Evolutionary conservation across 2,888 invertebrate species (phyloP), one percentile per base, ranked within the genome.

Genomic region (Odontocolon sp.): DNA sequence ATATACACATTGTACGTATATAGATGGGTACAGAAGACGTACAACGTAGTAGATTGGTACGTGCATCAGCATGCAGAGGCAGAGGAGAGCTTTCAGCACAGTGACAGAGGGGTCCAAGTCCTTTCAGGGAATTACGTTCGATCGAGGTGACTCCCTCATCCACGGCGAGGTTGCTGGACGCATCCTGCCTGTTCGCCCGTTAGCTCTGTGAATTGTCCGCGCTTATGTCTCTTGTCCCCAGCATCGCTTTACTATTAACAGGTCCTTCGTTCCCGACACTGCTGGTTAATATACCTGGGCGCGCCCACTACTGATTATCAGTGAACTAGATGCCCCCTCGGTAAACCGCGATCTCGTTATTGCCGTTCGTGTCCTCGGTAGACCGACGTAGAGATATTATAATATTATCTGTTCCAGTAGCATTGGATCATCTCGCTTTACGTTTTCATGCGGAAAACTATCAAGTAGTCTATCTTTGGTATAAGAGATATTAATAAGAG

Each of bases 121-220:
- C 81, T 81, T 81, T 80, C 77, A 80, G 74, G 57, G 77, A 71
- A 81, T 81, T 81, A 81, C 76, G 81, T 81, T 68, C 80, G 81
- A 80, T 78, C 81, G 81, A 81, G 80, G 77, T 80, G 80, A 81
- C 81, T 81, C 80, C 80, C 80, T 71, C 57, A 61, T 77, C 59
- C 68, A 47, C 64, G 47, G 64, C 64, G 64, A 54, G 52, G 73
- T 50, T 69, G 57, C 59, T 38, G 64, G 52, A 68, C 69, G 54
- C 56, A 21, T 73, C 77, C 73, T 69, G 64, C 36, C 40, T 50
- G 8, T 36, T 52, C 23, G n/a, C 16, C 18, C n/a, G 45, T 5
- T 23, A 47, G 52, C 33, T 74, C 18, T 36, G 68, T 42, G 45
- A 63, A 47, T 31, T 26, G 16, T 28, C 14, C 6, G 5, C 52